Evolutionary conservation across 2,888 invertebrate species (phyloP).

Genomic region (Dorcus parallelipipedus): DNA sequence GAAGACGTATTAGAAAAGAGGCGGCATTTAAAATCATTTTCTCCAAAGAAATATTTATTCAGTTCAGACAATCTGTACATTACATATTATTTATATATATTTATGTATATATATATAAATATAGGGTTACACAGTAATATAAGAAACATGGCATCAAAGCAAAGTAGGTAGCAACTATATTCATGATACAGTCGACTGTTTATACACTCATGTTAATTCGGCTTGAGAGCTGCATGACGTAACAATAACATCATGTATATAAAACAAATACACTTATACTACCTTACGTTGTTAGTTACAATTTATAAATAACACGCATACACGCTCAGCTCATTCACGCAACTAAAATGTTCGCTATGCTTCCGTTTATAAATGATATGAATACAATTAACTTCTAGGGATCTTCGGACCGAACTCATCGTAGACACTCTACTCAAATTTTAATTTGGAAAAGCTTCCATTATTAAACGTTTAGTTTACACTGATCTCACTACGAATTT

Average conservation of each 20-base stretch:
- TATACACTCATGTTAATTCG: slow-evolving; percentile 47
- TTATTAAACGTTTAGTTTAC: slow-evolving; percentile 22
- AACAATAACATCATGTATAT: slow-evolving; percentile 10
- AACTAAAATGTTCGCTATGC: background rate
- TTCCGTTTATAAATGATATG: slow-evolving; percentile 23
- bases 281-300: slow-evolving; percentile 19
- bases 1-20: too few species aligned
- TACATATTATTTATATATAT: slow-evolving; percentile 40
- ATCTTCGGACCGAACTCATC: slow-evolving; percentile 15
- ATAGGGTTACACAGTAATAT: slow-evolving; percentile 51
- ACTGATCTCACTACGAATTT: slow-evolving; percentile 19
- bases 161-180: slow-evolving; percentile 44
- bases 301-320: slow-evolving; percentile 4
- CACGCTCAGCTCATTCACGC: slow-evolving; percentile 9
- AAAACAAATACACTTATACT: slow-evolving; percentile 25
- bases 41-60: slow-evolving; percentile 53
- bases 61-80: slow-evolving; percentile 54
- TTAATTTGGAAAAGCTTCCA: slow-evolving; percentile 14
- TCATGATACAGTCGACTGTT: slow-evolving; percentile 41
- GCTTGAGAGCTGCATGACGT: slow-evolving; percentile 38
- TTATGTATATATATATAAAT: slow-evolving; percentile 32
- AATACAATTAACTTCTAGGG: slow-evolving; percentile 15
- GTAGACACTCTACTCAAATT: slow-evolving; percentile 1
- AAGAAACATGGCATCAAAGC: slow-evolving; percentile 52
- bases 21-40: slow-evolving; percentile 6